Conservation (phyloP, 2,797 vertebrate genomes). For the Eptatretus atami region DNA sequence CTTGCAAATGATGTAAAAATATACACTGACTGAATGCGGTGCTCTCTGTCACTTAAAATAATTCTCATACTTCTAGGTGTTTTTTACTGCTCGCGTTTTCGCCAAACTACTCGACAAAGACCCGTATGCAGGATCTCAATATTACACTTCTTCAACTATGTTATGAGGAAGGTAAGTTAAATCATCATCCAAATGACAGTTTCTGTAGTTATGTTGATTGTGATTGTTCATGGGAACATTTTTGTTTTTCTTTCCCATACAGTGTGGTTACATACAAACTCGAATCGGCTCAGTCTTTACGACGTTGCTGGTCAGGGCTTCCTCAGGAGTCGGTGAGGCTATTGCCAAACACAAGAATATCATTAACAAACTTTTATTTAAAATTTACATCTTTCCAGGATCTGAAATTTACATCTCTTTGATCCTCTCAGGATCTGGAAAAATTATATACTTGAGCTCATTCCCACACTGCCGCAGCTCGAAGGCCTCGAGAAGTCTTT, state of each 20-base stretch:
- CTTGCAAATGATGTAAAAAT: no score
- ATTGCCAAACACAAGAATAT: background rate
- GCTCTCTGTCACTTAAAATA: background rate
- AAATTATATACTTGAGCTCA: slow-evolving; percentile 91
- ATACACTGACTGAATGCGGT: no score
- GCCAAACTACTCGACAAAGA: slow-evolving; percentile 67
- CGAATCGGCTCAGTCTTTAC: slow-evolving; percentile 85
- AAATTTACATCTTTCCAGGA: background rate
- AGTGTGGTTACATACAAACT: slow-evolving; percentile 96
- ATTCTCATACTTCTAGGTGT: slow-evolving; percentile 23
- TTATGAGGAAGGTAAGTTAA: slow-evolving; percentile 66
- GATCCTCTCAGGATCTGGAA: slow-evolving; percentile 43
- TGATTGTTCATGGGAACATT: background rate
- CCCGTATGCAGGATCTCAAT: slow-evolving; percentile 75
- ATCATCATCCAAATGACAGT: slow-evolving; percentile 1
- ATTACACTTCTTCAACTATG: slow-evolving; percentile 97
- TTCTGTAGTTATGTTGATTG: slow-evolving; percentile 1
- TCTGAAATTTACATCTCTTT: background rate
- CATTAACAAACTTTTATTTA: slow-evolving; percentile 8
- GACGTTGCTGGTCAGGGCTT: slow-evolving; percentile 87
- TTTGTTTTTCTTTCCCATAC: slow-evolving; percentile 9
- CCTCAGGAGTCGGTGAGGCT: slow-evolving; percentile 65
- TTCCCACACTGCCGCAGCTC: slow-evolving; percentile 73
- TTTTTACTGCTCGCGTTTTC: slow-evolving; percentile 74
- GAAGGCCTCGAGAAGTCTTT: slow-evolving; percentile 97